Base-by-base conservation (phyloP, 1,140 invertebrate species). In the Chionoecetes opilio region DNA sequence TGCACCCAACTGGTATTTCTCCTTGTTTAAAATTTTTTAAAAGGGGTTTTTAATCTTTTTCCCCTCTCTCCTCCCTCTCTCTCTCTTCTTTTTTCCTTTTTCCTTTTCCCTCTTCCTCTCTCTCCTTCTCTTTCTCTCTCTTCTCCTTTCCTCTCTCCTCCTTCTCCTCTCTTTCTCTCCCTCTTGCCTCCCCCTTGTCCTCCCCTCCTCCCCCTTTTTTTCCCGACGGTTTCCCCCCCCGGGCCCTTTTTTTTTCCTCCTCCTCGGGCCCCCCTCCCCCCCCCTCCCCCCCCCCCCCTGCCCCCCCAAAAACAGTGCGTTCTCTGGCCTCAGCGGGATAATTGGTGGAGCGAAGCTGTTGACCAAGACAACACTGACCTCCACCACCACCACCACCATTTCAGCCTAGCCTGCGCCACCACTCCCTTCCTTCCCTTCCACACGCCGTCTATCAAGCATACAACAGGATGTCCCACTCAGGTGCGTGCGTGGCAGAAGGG, bases 351-450 rank as follows among this genome's bases (percentile, higher is more conserved):
- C 41, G 17, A 90, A 32, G 63, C 88, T 90, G 88, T 90, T 53
- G 88, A 90, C 88, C 38, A 53, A 90, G 41, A 90, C 88, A 63
- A 90, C 29, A 37, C n/a, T 90, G 88, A 53, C n/a, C n/a, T 75
- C 63, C 38, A 32, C n/a, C 88, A 53, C 88, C 38, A 90, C 21
- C 34, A 35, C 38, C 34, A 31, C 34, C 88, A 29, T 26, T 6
- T 32, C 35, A 5, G 8, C 35, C 6, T 5, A 9, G 9, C 88
- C 88, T 41, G 3, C 38, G 29, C 38, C 84, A 29, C 87, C 87
- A 29, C 87, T 29, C 2, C n/a, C 41, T 9, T 29, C 21, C 38
- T 46, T 3, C 11, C 21, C 88, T 38, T 31, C 41, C 88, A 90
- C 88, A 41, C 38, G 29, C 88, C 17, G 34, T 31, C 29, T 21